phyloP scores from a whole-genome alignment of 2,888 invertebrate genomes.

The Diaprepes abbreviatus region DNA sequence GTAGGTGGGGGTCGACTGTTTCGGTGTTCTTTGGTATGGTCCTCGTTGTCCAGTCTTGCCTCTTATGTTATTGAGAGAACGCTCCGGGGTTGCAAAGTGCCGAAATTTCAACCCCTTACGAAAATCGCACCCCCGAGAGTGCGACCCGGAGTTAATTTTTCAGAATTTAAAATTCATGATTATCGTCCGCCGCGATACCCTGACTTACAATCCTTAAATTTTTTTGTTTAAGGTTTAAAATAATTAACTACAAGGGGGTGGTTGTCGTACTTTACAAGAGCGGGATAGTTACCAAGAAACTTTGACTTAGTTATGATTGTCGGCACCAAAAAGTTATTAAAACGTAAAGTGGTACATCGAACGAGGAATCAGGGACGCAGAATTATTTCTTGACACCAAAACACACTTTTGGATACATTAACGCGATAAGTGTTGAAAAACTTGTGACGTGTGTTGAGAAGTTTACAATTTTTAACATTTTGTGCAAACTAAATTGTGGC shows the following conservation, averaged over 20 bases:
- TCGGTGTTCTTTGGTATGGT: constrained; percentile 61
- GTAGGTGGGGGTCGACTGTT: constrained; percentile 55
- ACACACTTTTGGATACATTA: constrained; percentile 57
- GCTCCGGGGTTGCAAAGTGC: constrained; percentile 50
- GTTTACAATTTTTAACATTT: constrained; percentile 29
- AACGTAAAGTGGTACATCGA: constrained; percentile 17
- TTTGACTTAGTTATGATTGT: not conserved
- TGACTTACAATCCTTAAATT: not conserved
- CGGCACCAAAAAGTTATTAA: not conserved
- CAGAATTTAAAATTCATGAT: not conserved
- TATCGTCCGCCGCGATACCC: not conserved
- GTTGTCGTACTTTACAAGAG: constrained; percentile 5
- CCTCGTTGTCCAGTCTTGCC: constrained; percentile 64
- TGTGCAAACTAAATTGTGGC: constrained; percentile 59
- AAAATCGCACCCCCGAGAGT: constrained; percentile 26
- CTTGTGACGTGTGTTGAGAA: constrained; percentile 5
- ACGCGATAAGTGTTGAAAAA: constrained; percentile 13
- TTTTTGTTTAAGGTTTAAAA: not conserved
- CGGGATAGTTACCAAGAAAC: not conserved
- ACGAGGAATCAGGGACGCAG: constrained; percentile 31
- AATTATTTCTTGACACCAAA: constrained; percentile 58
- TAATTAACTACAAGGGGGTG: constrained; percentile 6
- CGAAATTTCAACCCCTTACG: constrained; percentile 32
- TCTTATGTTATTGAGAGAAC: constrained; percentile 59
- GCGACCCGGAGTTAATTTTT: not conserved